phyloP scores from a whole-genome alignment of 2,888 invertebrate genomes.

The Leptinotarsa peninsularis region DNA sequence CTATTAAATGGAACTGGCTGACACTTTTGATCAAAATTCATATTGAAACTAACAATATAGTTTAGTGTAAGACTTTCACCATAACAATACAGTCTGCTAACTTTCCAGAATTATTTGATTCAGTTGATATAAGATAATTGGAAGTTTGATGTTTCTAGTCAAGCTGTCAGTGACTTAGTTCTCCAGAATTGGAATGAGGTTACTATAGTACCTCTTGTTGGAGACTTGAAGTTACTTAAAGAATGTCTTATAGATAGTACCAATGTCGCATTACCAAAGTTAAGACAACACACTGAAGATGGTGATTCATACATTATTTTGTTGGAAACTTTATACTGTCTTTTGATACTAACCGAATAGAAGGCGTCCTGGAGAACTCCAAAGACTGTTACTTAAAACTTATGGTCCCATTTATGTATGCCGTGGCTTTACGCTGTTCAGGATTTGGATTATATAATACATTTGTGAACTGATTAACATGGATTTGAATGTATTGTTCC shows the following conservation, averaged over 20 bases:
- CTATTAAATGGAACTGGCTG: too few relatives aligned
- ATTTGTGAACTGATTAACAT: too few relatives aligned
- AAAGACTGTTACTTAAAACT: conserved; percentile 36
- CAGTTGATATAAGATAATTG: conserved; percentile 43
- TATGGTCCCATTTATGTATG: not conserved
- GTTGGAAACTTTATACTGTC: conserved; percentile 37
- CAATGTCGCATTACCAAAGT: conserved; percentile 14
- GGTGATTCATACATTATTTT: conserved; percentile 30
- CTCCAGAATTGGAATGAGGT: conserved; percentile 27
- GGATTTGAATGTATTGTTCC: too few relatives aligned
- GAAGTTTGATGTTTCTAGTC: conserved; percentile 43
- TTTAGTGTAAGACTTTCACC: too few relatives aligned
- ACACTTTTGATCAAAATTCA: too few relatives aligned
- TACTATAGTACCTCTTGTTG: conserved; percentile 29
- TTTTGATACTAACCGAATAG: conserved; percentile 45
- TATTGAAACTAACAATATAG: too few relatives aligned
- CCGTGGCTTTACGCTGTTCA: too few relatives aligned
- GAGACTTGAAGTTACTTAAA: conserved; percentile 46
- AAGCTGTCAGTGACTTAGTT: conserved; percentile 25
- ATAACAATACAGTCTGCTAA: conserved; percentile 29
- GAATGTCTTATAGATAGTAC: conserved; percentile 32
- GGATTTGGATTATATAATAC: too few relatives aligned
- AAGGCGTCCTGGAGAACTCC: conserved; percentile 49
- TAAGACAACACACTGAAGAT: not conserved
- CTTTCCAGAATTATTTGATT: conserved; percentile 43